Conservation (phyloP, 2,888 invertebrate species). For the Chrysolina americana region DNA sequence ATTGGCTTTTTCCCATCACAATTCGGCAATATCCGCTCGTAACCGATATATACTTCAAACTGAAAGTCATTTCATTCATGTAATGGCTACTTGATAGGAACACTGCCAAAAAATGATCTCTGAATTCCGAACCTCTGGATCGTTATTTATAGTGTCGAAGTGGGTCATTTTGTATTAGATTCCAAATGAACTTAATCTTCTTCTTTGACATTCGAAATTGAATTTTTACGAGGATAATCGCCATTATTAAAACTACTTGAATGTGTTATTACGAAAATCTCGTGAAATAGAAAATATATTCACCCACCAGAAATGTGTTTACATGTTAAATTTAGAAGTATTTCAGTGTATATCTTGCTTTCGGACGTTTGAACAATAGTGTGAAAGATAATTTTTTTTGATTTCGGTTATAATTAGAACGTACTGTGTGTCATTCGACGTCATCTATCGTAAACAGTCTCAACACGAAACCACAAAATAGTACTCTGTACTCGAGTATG, state of each 20-base stretch:
- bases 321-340: slow-evolving; percentile 26
- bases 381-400: neutral
- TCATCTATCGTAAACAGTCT: neutral
- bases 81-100: neutral
- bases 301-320: slow-evolving; percentile 30
- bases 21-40: neutral
- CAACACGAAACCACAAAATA: too few relatives aligned
- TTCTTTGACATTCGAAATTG: neutral
- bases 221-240: neutral
- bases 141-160: neutral
- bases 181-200: neutral
- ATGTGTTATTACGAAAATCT: slow-evolving; percentile 9
- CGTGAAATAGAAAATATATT: slow-evolving; percentile 15
- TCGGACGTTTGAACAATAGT: slow-evolving; percentile 14
- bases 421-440: neutral
- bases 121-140: neutral
- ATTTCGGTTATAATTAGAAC: neutral
- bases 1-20: too few relatives aligned
- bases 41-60: neutral
- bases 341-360: slow-evolving; percentile 9
- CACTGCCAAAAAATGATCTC: neutral
- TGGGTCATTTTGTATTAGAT: neutral
- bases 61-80: neutral
- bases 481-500: too few relatives aligned
- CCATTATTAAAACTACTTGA: neutral